These are phyloP conservation scores for Nerophis lumbriciformis DNA, from an alignment of 2,113 vertebrate species.

Conservation along the genomic window DNA sequence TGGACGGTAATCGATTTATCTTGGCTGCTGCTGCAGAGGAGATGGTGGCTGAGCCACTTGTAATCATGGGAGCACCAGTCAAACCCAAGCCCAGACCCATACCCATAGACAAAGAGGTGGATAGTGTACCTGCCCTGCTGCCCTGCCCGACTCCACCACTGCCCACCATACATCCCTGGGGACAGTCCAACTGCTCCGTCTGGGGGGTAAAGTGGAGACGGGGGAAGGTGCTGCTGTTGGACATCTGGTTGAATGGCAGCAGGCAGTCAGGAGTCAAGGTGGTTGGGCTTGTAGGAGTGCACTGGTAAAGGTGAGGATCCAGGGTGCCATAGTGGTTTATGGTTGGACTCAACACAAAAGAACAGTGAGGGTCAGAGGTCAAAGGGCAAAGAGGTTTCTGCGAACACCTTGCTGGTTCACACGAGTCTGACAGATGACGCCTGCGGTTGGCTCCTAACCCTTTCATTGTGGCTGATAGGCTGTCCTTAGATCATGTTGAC, in stretches of 20 bases:
- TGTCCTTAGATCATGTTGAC: constrained; percentile 51
- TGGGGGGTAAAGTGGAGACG: constrained; percentile 94
- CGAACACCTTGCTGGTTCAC: constrained; percentile 76
- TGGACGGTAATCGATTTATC: constrained; percentile 88
- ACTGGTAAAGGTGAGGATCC: constrained; percentile 82
- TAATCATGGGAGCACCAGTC: constrained; percentile 76
- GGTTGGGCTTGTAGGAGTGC: constrained; percentile 68
- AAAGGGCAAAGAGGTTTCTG: constrained; percentile 82
- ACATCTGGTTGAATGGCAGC: constrained; percentile 89
- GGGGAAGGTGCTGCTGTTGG: constrained; percentile 94
- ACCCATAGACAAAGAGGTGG: constrained; percentile 71
- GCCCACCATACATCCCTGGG: constrained; percentile 63
- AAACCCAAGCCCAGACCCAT: constrained; percentile 70
- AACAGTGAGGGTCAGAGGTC: constrained; percentile 71
- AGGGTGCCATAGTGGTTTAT: constrained; percentile 85
- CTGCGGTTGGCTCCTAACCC: constrained; percentile 92
- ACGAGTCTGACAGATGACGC: constrained; percentile 89
- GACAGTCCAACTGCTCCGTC: constrained; percentile 82
- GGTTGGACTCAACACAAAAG: constrained; percentile 84
- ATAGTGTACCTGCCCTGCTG: constrained; percentile 56
- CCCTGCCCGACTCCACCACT: constrained; percentile 55
- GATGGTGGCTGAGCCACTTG: constrained; percentile 74
- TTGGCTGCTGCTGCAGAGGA: constrained; percentile 70
- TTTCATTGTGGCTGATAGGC: constrained; percentile 81
- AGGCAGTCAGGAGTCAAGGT: constrained; percentile 82